phyloP scores from a whole-genome alignment of 1,140 invertebrate genomes.

The Aphis gossypii region DNA sequence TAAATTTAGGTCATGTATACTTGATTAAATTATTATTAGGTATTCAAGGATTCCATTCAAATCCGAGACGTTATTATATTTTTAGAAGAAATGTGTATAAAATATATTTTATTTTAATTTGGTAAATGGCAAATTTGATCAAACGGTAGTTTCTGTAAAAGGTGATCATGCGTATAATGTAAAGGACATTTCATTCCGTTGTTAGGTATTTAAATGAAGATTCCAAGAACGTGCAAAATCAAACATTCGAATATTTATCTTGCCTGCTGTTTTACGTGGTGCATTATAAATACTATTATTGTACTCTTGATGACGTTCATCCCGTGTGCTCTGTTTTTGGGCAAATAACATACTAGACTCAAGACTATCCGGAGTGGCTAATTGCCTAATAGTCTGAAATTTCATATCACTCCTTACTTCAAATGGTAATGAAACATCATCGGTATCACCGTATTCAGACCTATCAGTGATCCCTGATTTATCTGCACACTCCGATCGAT shows the following conservation, averaged over 20 bases:
- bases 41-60: neutral
- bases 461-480: neutral
- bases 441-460: constrained; percentile 32
- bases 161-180: neutral
- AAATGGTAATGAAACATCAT: constrained; percentile 24
- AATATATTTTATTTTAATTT: neutral
- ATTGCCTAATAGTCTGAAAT: constrained; percentile 44
- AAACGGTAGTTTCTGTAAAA: neutral
- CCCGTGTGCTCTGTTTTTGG: constrained; percentile 42
- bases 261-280: neutral
- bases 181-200: neutral
- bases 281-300: neutral
- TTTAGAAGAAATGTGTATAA: neutral
- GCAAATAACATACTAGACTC: constrained; percentile 45
- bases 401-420: neutral
- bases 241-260: neutral
- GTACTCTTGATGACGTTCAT: neutral
- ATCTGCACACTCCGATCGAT: neutral
- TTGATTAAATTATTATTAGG: neutral
- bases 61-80: neutral
- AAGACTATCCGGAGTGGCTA: constrained; percentile 7
- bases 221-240: neutral
- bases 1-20: neutral
- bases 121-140: neutral
- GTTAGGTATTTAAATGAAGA: neutral